phyloP scores from a whole-genome alignment of 2,888 invertebrate species.

The Phorcus lineatus region DNA sequence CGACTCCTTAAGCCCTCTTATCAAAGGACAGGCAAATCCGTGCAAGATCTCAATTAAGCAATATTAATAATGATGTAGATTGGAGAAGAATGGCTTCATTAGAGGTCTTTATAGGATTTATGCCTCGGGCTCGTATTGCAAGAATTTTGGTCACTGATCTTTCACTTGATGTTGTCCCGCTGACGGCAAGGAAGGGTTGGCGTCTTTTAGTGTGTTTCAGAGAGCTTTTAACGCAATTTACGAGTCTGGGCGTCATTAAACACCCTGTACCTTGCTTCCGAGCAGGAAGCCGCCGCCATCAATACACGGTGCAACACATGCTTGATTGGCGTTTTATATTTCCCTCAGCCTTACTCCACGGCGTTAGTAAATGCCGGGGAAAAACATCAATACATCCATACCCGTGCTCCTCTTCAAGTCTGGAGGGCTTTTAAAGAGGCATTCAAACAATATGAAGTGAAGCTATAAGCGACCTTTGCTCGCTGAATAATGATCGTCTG shows the following conservation, averaged over 20 bases:
- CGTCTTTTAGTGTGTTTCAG: slow-evolving; percentile 10
- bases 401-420: background rate
- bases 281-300: slow-evolving; percentile 14
- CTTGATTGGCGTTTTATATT: slow-evolving; percentile 20
- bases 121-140: slow-evolving; percentile 6
- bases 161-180: slow-evolving; percentile 14
- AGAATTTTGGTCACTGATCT: slow-evolving; percentile 19
- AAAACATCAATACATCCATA: slow-evolving; percentile 14
- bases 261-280: slow-evolving; percentile 24
- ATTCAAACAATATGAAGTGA: slow-evolving; percentile 23
- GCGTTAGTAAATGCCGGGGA: slow-evolving; percentile 19
- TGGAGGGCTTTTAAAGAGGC: slow-evolving; percentile 23
- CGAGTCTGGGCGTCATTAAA: slow-evolving; percentile 18
- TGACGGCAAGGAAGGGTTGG: slow-evolving; percentile 12
- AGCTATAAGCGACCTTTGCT: slow-evolving; percentile 22
- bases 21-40: slow-evolving; percentile 24
- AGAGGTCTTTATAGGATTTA: slow-evolving; percentile 19
- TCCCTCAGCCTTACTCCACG: background rate
- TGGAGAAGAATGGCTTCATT: slow-evolving; percentile 18
- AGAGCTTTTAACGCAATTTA: slow-evolving; percentile 24
- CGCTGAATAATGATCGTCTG: slow-evolving; percentile 23
- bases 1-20: slow-evolving; percentile 1
- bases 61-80: slow-evolving; percentile 24
- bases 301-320: slow-evolving; percentile 9
- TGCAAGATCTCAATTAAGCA: slow-evolving; percentile 23